Base-by-base conservation (phyloP, 2,797 vertebrate genomes). In the Synanceia verrucosa region DNA sequence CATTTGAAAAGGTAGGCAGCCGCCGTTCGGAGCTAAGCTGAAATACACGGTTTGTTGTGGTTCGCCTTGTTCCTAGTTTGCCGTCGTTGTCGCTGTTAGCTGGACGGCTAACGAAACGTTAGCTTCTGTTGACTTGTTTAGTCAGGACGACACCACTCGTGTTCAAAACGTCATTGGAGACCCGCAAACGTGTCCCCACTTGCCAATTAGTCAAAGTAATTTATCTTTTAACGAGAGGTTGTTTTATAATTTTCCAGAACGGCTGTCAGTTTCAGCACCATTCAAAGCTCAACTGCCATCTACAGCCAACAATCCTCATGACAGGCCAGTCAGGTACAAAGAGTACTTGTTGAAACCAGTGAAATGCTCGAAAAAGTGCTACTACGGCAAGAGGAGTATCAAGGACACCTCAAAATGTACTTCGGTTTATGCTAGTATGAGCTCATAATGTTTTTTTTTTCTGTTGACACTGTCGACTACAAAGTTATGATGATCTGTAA, bases 81-180 rank as follows among this genome's bases (percentile, higher is more conserved):
- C 52, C 76, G 18, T 65, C 65, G 33, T 59, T 57, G 9, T 70
- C 53, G 39, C 58, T 57, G 66, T 81, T 91, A 92, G 90, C 90
- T 26, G 8, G 26, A 19, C 46, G 24, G 90, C 82, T 91, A 91
- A 83, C 52, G 36, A 6, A 1, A 11, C 33, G 67, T 73, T 81
- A 75, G 82, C 74, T 24, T 51, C 8, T 18, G 39, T 34, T 51
- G 4, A 48, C 44, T 51, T 36, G 26, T 19, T 41, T 1, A 39
- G 24, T 48, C 55, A 16, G 14, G 2, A 4, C 3, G 2, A 52
- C 7, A 16, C 2, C 28, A 2, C 2, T 11, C 23, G 21, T 26
- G 33, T 1, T 9, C 16, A 0, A 9, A 50, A 18, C 1, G 4
- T 3, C 26, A 12, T 1, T 3, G 4, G 37, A 43, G 47, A 24